Conservation (phyloP, 2,113 vertebrate species). For the Mustela nigripes region DNA sequence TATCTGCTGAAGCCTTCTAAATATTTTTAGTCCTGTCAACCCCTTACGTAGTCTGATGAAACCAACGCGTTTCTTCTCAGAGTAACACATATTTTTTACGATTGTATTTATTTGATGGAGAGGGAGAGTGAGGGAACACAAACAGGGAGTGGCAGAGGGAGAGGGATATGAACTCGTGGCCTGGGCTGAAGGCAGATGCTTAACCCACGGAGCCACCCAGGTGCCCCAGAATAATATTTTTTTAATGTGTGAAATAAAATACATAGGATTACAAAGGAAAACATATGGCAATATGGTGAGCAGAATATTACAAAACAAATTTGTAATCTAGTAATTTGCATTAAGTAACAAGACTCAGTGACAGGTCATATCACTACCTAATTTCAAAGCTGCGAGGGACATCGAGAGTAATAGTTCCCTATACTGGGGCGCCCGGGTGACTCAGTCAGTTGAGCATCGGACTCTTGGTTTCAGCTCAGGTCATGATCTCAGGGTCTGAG, state of each 20-base stretch:
- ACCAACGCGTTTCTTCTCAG: conserved; percentile 5
- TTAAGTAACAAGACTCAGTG: not conserved
- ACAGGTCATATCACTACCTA: not conserved
- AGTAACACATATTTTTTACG: not conserved
- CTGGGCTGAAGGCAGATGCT: not conserved
- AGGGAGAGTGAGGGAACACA: not conserved
- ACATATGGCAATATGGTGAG: not conserved
- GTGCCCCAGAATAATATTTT: not conserved
- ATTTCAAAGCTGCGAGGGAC: conserved; percentile 9
- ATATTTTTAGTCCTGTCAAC: not conserved
- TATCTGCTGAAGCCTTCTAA: not conserved
- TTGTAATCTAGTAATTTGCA: not conserved
- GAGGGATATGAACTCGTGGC: not conserved
- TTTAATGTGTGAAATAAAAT: not conserved
- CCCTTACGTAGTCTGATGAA: not conserved
- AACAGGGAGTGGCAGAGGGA: not conserved
- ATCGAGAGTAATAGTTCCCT: not conserved
- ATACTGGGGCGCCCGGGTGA: not conserved
- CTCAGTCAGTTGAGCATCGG: not conserved
- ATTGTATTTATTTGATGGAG: not conserved
- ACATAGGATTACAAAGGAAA: not conserved
- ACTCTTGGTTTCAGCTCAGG: not conserved
- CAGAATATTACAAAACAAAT: not conserved
- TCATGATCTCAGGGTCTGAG: not conserved
- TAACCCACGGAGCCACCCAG: not conserved